Evolutionary conservation across 2,888 invertebrate genomes (phyloP), one percentile per base, ranked within the genome.

Genomic region (Aleiodes testaceus): DNA sequence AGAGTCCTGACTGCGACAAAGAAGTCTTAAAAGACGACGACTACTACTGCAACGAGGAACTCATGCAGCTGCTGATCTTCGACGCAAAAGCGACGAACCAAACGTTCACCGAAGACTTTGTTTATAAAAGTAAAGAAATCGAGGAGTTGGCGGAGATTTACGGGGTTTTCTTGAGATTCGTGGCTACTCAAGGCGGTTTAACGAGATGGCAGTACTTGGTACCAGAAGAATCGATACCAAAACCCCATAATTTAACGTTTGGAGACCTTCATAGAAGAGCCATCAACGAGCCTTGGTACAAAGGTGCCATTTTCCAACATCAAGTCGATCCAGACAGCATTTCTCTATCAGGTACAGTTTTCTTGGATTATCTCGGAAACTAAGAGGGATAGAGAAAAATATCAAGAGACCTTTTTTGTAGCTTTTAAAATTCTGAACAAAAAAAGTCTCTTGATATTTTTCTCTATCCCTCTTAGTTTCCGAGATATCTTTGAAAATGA

Each of bases 201-300:
- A 96, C 96, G 0, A 90, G 96, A 66, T 97, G 97, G 96, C 94
- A 96, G 85, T 63, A 79, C 52, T 50, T 86, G 14, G 75, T 76
- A n/a, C 61, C 67, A 2, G 72, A 75, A 3, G 59, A 70, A n/a
- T 45, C 76, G n/a, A 70, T 78, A 2, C 69, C 74, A 3, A 69
- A 72, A 0, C 71, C 73, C 1, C 75, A 80, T 0, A 74, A 72
- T 0, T 76, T 92, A 16, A 92, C 93, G 75, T 96, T 96, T 81
- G 95, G 95, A 9, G 94, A 95, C 79, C 87, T 90, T 59, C 92
- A 95, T 82, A 91, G 90, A 3, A 91, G 91, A 66, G 93, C 96
- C 0, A 94, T 96, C 22, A 96, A 97, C 84, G 96, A 97, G 86
- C 92, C 94, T 0, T 97, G 96, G 96, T 97, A 97, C 85, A 94